Evolutionary conservation across 2,888 invertebrate species (phyloP).

Genomic region (Electrophaes corylata): DNA sequence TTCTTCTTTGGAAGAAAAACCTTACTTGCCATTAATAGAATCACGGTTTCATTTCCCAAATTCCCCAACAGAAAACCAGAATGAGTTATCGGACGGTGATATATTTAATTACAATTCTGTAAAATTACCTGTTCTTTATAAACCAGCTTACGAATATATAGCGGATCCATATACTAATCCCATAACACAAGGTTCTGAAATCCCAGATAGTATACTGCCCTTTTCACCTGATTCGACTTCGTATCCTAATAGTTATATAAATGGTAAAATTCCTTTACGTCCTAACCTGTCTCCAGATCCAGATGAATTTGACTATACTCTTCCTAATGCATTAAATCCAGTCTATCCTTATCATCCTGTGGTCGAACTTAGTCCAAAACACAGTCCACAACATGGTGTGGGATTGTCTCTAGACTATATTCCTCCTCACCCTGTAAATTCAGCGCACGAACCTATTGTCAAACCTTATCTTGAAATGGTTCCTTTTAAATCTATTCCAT

Average conservation of each 20-base stretch:
- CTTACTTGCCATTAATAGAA: neutral
- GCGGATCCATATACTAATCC: neutral
- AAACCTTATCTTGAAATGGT: too few relatives aligned
- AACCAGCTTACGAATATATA: neutral
- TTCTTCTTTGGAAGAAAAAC: neutral
- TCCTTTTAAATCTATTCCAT: neutral
- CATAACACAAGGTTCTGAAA: neutral
- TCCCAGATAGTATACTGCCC: neutral
- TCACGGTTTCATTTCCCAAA: neutral
- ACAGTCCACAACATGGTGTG: too few relatives aligned
- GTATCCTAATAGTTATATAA: neutral
- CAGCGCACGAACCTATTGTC: too few relatives aligned
- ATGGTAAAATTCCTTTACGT: neutral
- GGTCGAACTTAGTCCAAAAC: neutral
- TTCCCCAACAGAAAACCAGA: neutral
- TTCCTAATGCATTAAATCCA: neutral
- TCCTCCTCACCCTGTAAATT: too few relatives aligned
- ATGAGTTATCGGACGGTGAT: too few relatives aligned
- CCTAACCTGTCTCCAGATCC: neutral
- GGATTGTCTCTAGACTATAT: too few relatives aligned
- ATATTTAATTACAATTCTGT: neutral
- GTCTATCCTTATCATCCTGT: neutral
- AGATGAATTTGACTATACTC: neutral
- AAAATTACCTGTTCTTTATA: neutral
- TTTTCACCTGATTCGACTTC: neutral